Conservation (phyloP, 35 echinoderm and acorn worm genomes). For the Apostichopus japonicus region DNA sequence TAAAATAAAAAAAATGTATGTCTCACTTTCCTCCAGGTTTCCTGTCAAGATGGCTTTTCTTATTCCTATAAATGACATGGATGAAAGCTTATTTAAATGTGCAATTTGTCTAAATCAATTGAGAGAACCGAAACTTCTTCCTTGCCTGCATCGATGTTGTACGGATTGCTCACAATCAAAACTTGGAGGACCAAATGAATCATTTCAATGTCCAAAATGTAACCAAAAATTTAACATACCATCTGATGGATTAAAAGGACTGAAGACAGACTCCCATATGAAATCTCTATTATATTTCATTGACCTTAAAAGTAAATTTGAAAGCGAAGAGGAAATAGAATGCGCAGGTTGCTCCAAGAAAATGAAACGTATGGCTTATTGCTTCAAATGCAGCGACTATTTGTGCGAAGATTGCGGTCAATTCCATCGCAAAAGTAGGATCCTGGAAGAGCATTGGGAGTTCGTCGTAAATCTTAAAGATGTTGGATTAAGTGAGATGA, state of each 20-base stretch:
- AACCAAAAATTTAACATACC: background rate
- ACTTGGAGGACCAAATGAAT: background rate
- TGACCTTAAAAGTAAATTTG: background rate
- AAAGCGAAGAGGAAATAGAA: background rate
- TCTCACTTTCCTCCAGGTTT: background rate
- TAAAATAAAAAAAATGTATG: background rate
- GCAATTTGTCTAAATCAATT: conserved; percentile 22
- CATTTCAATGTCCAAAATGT: background rate
- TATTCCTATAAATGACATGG: conserved; percentile 9
- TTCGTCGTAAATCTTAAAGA: background rate
- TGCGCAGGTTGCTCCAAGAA: background rate
- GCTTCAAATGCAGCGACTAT: conserved; percentile 26
- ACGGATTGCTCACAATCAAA: background rate
- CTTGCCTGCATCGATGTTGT: conserved; percentile 25
- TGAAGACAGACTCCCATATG: background rate
- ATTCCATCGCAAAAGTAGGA: background rate
- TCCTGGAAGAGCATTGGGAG: background rate
- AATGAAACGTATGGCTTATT: background rate
- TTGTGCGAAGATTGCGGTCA: background rate
- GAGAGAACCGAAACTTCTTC: conserved; percentile 35
- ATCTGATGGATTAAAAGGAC: background rate
- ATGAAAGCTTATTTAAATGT: conserved; percentile 37
- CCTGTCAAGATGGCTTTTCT: background rate
- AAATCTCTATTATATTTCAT: background rate
- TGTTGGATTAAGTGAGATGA: background rate